Evolutionary conservation across 2,113 vertebrate species (phyloP).

Genomic region (Tinamus guttatus): DNA sequence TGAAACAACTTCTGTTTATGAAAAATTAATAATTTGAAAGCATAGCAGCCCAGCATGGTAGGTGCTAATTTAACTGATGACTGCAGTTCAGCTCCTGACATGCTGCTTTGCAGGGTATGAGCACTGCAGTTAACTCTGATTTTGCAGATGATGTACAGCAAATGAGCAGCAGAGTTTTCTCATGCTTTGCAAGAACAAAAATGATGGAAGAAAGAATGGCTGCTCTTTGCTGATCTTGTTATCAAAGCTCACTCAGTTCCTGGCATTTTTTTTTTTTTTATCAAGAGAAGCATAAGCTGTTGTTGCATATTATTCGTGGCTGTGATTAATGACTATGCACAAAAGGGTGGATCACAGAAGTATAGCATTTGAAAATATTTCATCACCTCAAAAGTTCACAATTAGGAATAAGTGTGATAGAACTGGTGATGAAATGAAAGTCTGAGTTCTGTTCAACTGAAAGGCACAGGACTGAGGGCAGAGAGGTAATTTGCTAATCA

Average conservation of each 20-base stretch:
- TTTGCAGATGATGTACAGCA: slow-evolving; percentile 37
- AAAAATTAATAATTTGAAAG: slow-evolving; percentile 56
- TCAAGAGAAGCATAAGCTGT: not conserved
- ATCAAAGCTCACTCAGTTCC: not conserved
- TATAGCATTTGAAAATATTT: not conserved
- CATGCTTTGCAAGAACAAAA: not conserved
- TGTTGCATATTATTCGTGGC: not conserved
- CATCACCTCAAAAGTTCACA: not conserved
- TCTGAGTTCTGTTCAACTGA: not conserved
- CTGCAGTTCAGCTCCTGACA: slow-evolving; percentile 38
- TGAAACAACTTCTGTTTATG: slow-evolving; percentile 41
- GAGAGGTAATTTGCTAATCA: not conserved
- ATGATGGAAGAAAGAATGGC: not conserved
- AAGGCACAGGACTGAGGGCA: not conserved
- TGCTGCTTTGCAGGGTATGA: slow-evolving; percentile 37
- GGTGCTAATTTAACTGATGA: slow-evolving; percentile 47
- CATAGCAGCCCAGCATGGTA: slow-evolving; percentile 14
- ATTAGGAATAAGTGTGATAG: not conserved
- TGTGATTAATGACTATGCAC: not conserved
- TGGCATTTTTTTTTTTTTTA: not conserved
- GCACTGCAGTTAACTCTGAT: not conserved
- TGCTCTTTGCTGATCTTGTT: not conserved
- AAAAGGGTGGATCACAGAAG: slow-evolving; percentile 1
- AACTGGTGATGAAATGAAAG: not conserved
- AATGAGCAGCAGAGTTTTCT: slow-evolving; percentile 10